Evolutionary conservation across 2,888 invertebrate genomes (phyloP).

Genomic region (Esperia sulphurella): DNA sequence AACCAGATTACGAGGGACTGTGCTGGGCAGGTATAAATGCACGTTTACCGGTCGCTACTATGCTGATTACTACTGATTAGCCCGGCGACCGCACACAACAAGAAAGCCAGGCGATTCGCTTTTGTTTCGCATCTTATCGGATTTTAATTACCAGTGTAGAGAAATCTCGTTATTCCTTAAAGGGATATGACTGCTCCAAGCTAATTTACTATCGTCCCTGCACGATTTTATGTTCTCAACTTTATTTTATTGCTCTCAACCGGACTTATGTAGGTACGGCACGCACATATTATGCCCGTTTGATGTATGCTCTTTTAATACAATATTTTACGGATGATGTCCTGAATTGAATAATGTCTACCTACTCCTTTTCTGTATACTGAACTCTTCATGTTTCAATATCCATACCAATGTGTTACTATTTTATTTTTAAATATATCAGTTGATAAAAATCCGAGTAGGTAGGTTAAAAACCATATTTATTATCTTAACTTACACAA

Average conservation of each 20-base stretch:
- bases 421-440: too few relatives aligned
- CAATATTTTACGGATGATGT: slow-evolving; percentile 33
- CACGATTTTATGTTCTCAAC: slow-evolving; percentile 60
- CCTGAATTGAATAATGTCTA: slow-evolving; percentile 5
- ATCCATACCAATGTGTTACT: too few relatives aligned
- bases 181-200: slow-evolving; percentile 66
- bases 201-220: slow-evolving; percentile 67
- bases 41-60: not conserved
- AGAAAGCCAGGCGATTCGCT: slow-evolving; percentile 52
- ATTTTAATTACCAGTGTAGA: slow-evolving; percentile 76
- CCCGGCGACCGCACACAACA: slow-evolving; percentile 27
- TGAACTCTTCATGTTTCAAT: too few relatives aligned
- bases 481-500: too few relatives aligned
- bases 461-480: too few relatives aligned
- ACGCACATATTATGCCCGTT: slow-evolving; percentile 32
- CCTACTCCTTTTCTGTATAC: too few relatives aligned
- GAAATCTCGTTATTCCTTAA: slow-evolving; percentile 75
- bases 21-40: slow-evolving; percentile 18
- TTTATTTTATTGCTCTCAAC: slow-evolving; percentile 59
- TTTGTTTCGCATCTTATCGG: slow-evolving; percentile 77
- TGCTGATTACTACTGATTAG: not conserved
- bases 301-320: slow-evolving; percentile 33
- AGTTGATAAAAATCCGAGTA: too few relatives aligned
- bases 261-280: slow-evolving; percentile 40
- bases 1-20: slow-evolving; percentile 25